Conservation (phyloP, 2,113 vertebrate species). For the Pachypanchax playfairii region DNA sequence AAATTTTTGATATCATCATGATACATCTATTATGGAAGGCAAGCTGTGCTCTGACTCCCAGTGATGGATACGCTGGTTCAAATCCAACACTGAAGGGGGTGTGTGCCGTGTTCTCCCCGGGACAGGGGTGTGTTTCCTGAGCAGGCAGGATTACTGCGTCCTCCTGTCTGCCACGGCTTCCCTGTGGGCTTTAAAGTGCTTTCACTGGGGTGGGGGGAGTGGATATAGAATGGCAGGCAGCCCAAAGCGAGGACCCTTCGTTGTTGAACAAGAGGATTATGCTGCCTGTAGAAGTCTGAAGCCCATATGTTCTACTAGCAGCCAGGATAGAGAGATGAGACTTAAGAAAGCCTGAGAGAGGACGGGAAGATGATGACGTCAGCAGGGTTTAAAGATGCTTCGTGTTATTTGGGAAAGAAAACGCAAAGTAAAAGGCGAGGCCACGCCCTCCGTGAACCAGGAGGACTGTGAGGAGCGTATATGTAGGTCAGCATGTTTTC, state of each 20-base stretch:
- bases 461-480: neutral
- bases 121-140: conserved; percentile 18
- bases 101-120: neutral
- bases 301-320: conserved; percentile 56
- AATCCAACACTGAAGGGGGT: conserved; percentile 30
- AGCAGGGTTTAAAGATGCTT: conserved; percentile 14
- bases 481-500: conserved; percentile 50
- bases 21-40: conserved; percentile 46
- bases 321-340: conserved; percentile 23
- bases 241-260: conserved; percentile 40
- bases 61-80: conserved; percentile 25
- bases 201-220: conserved; percentile 3
- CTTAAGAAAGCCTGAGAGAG: conserved; percentile 7
- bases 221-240: conserved; percentile 36
- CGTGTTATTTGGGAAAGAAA: conserved; percentile 24
- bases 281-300: conserved; percentile 52
- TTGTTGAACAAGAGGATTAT: conserved; percentile 72
- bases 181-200: conserved; percentile 30
- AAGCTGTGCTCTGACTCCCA: conserved; percentile 39
- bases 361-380: conserved; percentile 27
- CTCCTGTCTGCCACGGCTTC: conserved; percentile 20
- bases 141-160: conserved; percentile 34
- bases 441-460: conserved; percentile 18
- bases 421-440: conserved; percentile 11
- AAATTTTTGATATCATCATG: conserved; percentile 33